Conservation (phyloP, 2,113 vertebrate genomes). For the Cricetomys ansorgei region DNA sequence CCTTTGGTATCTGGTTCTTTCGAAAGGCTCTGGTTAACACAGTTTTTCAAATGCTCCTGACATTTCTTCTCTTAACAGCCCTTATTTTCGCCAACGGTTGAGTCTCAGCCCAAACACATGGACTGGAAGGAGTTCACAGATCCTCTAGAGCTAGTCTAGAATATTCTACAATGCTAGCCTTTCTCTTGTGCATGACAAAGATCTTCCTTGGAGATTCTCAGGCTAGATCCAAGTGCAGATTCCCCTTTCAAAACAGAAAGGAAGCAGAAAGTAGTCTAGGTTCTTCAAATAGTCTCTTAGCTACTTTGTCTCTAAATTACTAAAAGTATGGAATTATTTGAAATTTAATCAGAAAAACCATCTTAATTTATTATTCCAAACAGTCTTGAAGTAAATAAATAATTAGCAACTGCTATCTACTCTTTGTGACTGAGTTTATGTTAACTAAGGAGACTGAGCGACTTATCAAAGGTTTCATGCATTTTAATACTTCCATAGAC, state of each 20-base stretch:
- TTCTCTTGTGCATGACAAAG: neutral
- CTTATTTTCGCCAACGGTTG: neutral
- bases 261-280: neutral
- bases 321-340: neutral
- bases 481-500: neutral
- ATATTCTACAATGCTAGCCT: neutral
- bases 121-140: neutral
- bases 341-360: neutral
- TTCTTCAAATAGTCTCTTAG: neutral
- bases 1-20: slow-evolving; percentile 15
- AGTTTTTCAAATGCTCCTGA: neutral
- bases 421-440: neutral
- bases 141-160: neutral
- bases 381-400: neutral
- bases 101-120: slow-evolving; percentile 28
- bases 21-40: slow-evolving; percentile 5
- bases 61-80: neutral
- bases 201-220: neutral
- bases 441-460: neutral
- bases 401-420: neutral
- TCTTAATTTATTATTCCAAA: neutral
- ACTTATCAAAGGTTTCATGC: neutral
- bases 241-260: neutral
- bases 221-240: neutral
- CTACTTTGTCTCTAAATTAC: neutral